These are phyloP conservation scores for Alviniconcha marisindica DNA, from an alignment of 1,140 invertebrate genomes.

Conservation along the genomic window DNA sequence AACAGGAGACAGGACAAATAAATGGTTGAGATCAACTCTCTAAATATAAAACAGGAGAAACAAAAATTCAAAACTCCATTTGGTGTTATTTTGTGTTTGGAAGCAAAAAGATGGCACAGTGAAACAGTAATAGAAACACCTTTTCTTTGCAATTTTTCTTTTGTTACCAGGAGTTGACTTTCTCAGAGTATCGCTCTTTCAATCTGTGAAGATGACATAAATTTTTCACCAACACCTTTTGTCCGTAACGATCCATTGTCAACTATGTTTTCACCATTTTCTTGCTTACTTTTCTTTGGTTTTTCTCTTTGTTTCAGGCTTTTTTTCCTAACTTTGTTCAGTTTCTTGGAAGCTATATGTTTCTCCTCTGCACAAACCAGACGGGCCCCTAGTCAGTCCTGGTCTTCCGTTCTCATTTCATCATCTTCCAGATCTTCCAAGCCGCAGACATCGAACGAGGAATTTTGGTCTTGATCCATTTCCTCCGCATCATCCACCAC, in stretches of 20 bases:
- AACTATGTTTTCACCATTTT: neutral
- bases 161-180: neutral
- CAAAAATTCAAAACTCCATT: neutral
- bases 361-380: conserved; percentile 32
- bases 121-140: neutral
- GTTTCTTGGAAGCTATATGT: conserved; percentile 3
- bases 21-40: neutral
- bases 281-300: conserved; percentile 16
- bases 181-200: neutral
- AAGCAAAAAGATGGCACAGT: conserved; percentile 23
- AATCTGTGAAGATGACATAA: too few species aligned
- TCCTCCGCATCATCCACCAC: conserved; percentile 17
- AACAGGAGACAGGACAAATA: neutral
- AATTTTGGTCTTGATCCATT: conserved; percentile 28
- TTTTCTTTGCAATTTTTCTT: neutral
- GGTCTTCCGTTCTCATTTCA: conserved; percentile 33
- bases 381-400: conserved; percentile 42
- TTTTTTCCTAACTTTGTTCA: conserved; percentile 2
- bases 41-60: neutral
- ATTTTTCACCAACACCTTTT: neutral
- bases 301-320: conserved; percentile 3
- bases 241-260: neutral
- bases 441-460: conserved; percentile 26
- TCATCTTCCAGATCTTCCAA: conserved; percentile 35
- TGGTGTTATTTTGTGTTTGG: neutral